Evolutionary conservation across 2,113 vertebrate species (phyloP).

Genomic region (Crotalus helleri): DNA sequence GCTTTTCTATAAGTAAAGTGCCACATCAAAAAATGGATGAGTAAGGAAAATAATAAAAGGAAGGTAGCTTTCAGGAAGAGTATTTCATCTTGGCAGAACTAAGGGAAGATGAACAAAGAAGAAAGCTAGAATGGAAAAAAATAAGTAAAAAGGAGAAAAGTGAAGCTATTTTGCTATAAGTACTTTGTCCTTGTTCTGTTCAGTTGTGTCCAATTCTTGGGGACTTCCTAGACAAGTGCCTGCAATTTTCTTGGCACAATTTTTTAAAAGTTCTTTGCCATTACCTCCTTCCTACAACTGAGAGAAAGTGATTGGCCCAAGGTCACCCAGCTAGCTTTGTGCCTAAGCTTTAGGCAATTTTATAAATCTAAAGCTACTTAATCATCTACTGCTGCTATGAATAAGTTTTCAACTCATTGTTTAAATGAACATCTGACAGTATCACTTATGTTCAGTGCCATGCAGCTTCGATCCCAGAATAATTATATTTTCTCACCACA

Average conservation of each 20-base stretch:
- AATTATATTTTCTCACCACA: not conserved
- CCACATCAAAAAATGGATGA: not conserved
- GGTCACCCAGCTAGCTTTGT: not conserved
- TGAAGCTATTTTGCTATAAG: not conserved
- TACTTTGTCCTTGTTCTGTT: not conserved
- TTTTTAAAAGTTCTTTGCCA: not conserved
- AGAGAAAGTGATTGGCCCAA: not conserved
- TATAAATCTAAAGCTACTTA: not conserved
- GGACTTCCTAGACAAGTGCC: not conserved
- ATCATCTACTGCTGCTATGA: not conserved
- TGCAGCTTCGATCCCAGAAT: not conserved
- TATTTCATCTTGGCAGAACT: not conserved
- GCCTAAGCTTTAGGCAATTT: not conserved
- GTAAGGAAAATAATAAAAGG: not conserved
- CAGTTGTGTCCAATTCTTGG: not conserved
- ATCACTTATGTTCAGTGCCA: not conserved
- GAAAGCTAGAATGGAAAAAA: not conserved
- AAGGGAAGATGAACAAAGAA: not conserved
- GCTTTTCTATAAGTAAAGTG: not conserved
- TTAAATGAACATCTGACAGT: not conserved
- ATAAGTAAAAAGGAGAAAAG: not conserved
- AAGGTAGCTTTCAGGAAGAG: not conserved
- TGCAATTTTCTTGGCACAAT: not conserved
- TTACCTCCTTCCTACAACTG: not conserved
- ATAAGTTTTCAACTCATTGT: conserved; percentile 7